A percentile compares a stretch with the other conserved stretches of the same genome.
Evolutionary conservation across 2,888 invertebrate genomes (phyloP).

Genomic region (Lamproptera curius): DNA sequence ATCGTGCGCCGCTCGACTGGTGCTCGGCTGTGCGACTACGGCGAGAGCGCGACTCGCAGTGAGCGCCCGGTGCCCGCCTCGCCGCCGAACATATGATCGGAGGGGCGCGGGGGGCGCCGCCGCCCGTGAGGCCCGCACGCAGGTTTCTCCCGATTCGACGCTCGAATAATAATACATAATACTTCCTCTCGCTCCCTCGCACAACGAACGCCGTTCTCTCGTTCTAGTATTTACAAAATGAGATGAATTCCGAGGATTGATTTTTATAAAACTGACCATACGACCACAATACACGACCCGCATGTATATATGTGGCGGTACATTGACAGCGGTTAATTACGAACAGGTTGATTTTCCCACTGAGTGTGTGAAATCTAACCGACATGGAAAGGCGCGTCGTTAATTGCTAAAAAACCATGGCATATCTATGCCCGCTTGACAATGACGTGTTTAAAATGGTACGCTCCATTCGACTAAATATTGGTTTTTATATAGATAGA

Average conservation of each 20-base stretch:
- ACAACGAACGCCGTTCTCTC: constrained; percentile 41
- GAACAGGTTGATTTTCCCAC: constrained; percentile 25
- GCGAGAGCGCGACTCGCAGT: constrained; percentile 72
- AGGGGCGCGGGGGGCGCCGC: constrained; percentile 46
- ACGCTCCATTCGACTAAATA: constrained; percentile 1
- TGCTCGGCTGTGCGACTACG: constrained; percentile 53
- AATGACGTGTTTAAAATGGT: constrained; percentile 17
- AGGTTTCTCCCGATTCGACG: constrained; percentile 73
- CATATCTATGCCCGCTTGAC: constrained; percentile 17
- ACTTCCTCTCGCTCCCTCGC: constrained; percentile 64
- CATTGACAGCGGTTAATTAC: constrained; percentile 26
- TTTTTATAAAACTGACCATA: constrained; percentile 30
- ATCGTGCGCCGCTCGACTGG: constrained; percentile 46
- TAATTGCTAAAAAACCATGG: constrained; percentile 21
- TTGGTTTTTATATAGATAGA: constrained; percentile 8
- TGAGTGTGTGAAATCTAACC: constrained; percentile 20
- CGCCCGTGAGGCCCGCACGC: constrained; percentile 71
- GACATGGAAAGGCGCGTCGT: constrained; percentile 20
- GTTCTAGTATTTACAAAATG: constrained; percentile 53
- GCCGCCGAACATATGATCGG: constrained; percentile 73
- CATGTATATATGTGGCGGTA: constrained; percentile 23
- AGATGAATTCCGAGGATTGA: constrained; percentile 42
- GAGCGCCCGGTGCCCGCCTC: constrained; percentile 43
- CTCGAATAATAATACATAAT: constrained; percentile 70
- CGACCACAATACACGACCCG: constrained; percentile 21